These are phyloP conservation scores for Marmota monax DNA, from an alignment of 2,113 vertebrate genomes.

Conservation along the genomic window DNA sequence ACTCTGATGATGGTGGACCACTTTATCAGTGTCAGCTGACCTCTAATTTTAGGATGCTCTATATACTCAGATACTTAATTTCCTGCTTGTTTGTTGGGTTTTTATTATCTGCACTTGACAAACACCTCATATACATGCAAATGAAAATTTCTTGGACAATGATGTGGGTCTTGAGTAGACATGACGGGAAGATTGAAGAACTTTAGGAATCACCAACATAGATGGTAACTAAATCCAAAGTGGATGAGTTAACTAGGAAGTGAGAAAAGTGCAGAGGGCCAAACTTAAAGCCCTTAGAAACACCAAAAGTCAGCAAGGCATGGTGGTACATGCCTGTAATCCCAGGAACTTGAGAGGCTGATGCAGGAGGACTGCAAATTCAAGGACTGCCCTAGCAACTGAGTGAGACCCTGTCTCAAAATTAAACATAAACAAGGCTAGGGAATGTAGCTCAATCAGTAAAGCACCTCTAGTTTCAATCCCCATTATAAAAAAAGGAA, in stretches of 20 bases:
- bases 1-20: neutral
- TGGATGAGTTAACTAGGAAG: neutral
- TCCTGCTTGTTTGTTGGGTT: slow-evolving; percentile 1
- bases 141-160: neutral
- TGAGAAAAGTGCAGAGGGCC: neutral
- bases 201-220: neutral
- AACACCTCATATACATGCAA: neutral
- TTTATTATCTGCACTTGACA: slow-evolving; percentile 18
- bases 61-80: neutral
- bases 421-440: too few species aligned
- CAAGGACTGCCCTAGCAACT: too few species aligned
- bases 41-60: slow-evolving; percentile 6
- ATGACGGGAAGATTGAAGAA: neutral
- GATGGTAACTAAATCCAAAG: neutral
- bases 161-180: neutral
- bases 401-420: too few species aligned
- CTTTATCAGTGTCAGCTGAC: neutral
- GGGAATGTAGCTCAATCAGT: too few species aligned
- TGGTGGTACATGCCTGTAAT: too few species aligned
- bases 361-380: too few species aligned
- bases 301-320: neutral
- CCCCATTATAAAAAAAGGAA: too few species aligned
- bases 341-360: too few species aligned
- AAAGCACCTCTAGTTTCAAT: too few species aligned
- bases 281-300: neutral